Percentiles rank a stretch among this genome's conserved stretches.
Conservation (phyloP, 1,140 invertebrate genomes). For the Caenorhabditis inopinata region DNA sequence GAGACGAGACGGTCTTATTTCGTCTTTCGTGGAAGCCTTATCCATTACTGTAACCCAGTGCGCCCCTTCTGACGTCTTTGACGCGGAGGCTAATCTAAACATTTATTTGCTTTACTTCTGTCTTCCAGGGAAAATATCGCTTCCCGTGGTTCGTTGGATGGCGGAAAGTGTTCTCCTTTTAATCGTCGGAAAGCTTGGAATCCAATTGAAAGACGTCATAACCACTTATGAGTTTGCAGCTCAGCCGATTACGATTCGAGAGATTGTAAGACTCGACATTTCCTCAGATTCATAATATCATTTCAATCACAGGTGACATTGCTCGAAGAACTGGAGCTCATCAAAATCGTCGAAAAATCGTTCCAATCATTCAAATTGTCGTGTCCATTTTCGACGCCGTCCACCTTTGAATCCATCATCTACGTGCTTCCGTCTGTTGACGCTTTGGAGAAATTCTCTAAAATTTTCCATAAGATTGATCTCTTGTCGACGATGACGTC, state of each 20-base stretch:
- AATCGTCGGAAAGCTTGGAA: conserved; percentile 45
- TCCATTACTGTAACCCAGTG: too few relatives aligned
- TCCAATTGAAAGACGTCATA: conserved; percentile 41
- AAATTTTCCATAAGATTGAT: not conserved
- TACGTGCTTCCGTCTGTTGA: conserved; percentile 37
- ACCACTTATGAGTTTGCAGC: conserved; percentile 44
- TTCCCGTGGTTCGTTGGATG: conserved; percentile 44
- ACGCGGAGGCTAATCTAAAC: not conserved
- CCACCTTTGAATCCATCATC: not conserved
- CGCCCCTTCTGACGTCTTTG: too few relatives aligned
- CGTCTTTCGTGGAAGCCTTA: too few relatives aligned
- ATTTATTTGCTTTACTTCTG: conserved; percentile 16
- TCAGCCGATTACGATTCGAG: conserved; percentile 33
- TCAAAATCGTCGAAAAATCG: conserved; percentile 6
- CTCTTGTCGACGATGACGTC: not conserved
- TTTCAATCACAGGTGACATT: conserved; percentile 37
- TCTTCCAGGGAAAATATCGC: conserved; percentile 10
- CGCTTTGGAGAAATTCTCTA: conserved; percentile 23
- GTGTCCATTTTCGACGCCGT: conserved; percentile 20
- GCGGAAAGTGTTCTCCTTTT: conserved; percentile 44
- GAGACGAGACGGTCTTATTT: too few relatives aligned
- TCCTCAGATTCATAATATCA: too few relatives aligned
- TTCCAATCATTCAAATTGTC: conserved; percentile 10
- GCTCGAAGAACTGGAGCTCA: conserved; percentile 19
- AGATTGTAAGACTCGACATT: conserved; percentile 37